phyloP scores from a whole-genome alignment of 2,888 invertebrate genomes.

The Gari tellinella region DNA sequence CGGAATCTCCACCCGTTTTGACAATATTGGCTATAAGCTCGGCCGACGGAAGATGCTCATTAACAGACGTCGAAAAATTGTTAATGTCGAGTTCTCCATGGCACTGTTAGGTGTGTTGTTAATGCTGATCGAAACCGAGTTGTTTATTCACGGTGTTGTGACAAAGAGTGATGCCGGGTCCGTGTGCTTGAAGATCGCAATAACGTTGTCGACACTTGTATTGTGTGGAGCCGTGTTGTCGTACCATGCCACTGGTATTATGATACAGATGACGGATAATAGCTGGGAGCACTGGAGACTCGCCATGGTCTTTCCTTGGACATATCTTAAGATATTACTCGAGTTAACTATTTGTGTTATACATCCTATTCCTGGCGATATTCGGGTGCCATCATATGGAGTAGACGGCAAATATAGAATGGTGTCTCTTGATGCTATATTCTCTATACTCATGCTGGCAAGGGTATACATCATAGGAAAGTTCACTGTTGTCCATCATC shows the following conservation, averaged over 20 bases:
- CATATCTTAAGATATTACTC: conserved; percentile 62
- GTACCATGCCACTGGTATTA: conserved; percentile 70
- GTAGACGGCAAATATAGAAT: conserved; percentile 56
- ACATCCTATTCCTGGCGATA: conserved; percentile 72
- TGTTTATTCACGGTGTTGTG: conserved; percentile 61
- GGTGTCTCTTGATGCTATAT: conserved; percentile 71
- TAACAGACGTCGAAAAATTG: conserved; percentile 63
- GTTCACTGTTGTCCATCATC: conserved; percentile 74
- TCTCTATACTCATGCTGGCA: conserved; percentile 74
- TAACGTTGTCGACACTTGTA: conserved; percentile 65
- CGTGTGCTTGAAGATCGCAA: conserved; percentile 65
- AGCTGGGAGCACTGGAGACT: conserved; percentile 75
- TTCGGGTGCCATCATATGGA: conserved; percentile 56
- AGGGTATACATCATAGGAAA: conserved; percentile 72
- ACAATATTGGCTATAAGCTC: conserved; percentile 73
- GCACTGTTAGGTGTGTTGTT: conserved; percentile 69
- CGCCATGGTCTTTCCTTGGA: conserved; percentile 64
- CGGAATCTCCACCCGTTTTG: conserved; percentile 56
- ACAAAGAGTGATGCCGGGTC: conserved; percentile 60
- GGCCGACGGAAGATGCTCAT: conserved; percentile 67
- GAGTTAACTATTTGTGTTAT: conserved; percentile 71
- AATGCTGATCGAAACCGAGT: conserved; percentile 74
- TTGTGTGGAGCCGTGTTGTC: conserved; percentile 61
- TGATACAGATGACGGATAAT: conserved; percentile 73
- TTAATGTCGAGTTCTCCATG: conserved; percentile 68